Evolutionary conservation across 2,888 invertebrate species (phyloP).

Genomic region (Nomada hirtipes): DNA sequence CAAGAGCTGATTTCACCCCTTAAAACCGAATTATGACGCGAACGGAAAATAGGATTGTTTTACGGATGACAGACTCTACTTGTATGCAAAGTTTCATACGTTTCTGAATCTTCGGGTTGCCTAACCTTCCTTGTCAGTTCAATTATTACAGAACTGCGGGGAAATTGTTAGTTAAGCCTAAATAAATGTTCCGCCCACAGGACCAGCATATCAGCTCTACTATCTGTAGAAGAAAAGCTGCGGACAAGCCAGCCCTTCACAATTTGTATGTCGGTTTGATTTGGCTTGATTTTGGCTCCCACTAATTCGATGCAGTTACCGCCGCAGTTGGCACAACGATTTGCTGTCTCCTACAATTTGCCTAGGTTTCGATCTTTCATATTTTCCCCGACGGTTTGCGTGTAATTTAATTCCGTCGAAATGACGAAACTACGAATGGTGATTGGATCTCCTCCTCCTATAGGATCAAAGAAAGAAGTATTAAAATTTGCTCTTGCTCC

Average conservation of each 20-base stretch:
- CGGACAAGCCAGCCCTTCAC: conserved; percentile 47
- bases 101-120: too few species aligned
- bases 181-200: conserved; percentile 24
- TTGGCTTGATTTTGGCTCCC: conserved; percentile 76
- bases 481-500: too few species aligned
- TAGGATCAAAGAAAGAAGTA: too few species aligned
- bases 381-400: conserved; percentile 20
- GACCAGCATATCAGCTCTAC: conserved; percentile 61
- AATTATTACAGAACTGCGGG: neutral
- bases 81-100: too few species aligned
- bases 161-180: conserved; percentile 19
- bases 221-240: conserved; percentile 49
- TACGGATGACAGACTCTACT: too few species aligned
- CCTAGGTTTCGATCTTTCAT: conserved; percentile 15
- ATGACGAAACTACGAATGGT: neutral
- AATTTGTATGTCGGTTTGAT: conserved; percentile 72
- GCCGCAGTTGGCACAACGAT: conserved; percentile 67
- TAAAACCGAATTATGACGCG: too few species aligned
- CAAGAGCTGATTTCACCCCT: too few species aligned
- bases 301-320: conserved; percentile 75
- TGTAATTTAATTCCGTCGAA: neutral
- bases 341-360: conserved; percentile 38
- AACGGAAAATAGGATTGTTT: too few species aligned
- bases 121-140: too few species aligned
- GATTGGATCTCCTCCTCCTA: too few species aligned